Evolutionary conservation across 2,113 vertebrate genomes (phyloP), one percentile per base, ranked within the genome.

Genomic region (Sphaerodactylus townsendi): DNA sequence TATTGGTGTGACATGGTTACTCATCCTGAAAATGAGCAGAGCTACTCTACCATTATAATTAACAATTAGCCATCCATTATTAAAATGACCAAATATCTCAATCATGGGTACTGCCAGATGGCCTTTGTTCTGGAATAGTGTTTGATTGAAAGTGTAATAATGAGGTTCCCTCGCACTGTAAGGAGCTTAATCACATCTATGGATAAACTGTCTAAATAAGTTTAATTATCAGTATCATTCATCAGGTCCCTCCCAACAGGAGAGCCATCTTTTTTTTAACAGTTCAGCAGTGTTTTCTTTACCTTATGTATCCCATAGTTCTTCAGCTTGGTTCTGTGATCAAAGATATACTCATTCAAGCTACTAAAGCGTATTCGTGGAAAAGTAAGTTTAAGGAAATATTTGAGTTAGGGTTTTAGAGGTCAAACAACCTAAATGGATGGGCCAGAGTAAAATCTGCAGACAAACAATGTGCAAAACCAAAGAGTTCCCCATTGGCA

Each of bases 21-120:
- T 96, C 96, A 96, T 97, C 93, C 94, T 92, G 91, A 95, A 96
- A 96, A 96, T 94, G 90, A 96, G 93, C 37, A 93, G 88, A 87
- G 80, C 81, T 87, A 91, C 90, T 88, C 88, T 87, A 92, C 90
- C 90, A 76, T 88, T 71, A 87, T 95, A 94, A 95, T 96, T 91
- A 95, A 95, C 91, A 92, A 88, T 90, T 94, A 91, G 92, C 93
- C 89, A 87, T 84, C 86, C 89, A 46, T 95, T 93, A 93, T 91
- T 95, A 95, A 90, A 91, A 85, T 83, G 89, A 87, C 70, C 82
- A 93, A 89, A 87, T 90, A 87, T 89, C 94, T 93, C 89, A 89
- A 76, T 90, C 93, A 90, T 85, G 71, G 33, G 23, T 69, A 90
- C 85, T 85, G 90, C 85, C 86, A 88, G 81, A 90, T 82, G 83